Percentiles rank a stretch among this genome's conserved stretches.
Evolutionary conservation across 2,797 vertebrate genomes (phyloP).

Genomic region (Sciaenops ocellatus): DNA sequence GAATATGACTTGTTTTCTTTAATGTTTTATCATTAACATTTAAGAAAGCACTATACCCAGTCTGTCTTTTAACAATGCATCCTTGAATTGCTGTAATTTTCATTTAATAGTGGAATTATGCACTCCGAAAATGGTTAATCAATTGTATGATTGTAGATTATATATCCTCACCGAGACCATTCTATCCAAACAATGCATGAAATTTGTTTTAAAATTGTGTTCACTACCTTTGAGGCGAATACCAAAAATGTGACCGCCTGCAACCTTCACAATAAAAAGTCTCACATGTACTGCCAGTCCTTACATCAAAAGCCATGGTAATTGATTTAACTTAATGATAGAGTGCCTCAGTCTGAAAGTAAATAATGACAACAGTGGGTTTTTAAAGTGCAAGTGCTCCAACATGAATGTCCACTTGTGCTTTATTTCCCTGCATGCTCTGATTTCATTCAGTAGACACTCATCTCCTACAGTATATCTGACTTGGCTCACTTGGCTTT

Average conservation of each 20-base stretch:
- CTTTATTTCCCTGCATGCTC: constrained; percentile 19
- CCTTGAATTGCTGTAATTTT: neutral
- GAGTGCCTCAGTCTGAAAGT: neutral
- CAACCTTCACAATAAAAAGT: neutral
- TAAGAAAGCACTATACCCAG: neutral
- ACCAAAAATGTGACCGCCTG: neutral
- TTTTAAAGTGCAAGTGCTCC: neutral
- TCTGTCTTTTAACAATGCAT: constrained; percentile 14
- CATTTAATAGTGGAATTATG: neutral
- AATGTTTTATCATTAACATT: neutral
- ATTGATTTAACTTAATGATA: constrained; percentile 21
- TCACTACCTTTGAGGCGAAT: neutral
- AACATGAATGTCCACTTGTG: constrained; percentile 14
- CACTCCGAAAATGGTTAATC: constrained; percentile 1
- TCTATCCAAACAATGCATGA: neutral
- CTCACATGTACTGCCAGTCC: neutral
- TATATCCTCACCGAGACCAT: neutral
- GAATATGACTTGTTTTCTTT: constrained; percentile 8
- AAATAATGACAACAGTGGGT: constrained; percentile 9
- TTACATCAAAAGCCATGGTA: neutral
- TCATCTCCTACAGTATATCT: constrained; percentile 37
- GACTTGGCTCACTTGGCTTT: constrained; percentile 47
- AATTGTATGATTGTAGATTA: no score
- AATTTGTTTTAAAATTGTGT: neutral
- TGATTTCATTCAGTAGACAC: constrained; percentile 48